Percentiles rank a stretch among this genome's conserved stretches.
Evolutionary conservation across 2,797 vertebrate genomes (phyloP).

Genomic region (Capromys pilorides): DNA sequence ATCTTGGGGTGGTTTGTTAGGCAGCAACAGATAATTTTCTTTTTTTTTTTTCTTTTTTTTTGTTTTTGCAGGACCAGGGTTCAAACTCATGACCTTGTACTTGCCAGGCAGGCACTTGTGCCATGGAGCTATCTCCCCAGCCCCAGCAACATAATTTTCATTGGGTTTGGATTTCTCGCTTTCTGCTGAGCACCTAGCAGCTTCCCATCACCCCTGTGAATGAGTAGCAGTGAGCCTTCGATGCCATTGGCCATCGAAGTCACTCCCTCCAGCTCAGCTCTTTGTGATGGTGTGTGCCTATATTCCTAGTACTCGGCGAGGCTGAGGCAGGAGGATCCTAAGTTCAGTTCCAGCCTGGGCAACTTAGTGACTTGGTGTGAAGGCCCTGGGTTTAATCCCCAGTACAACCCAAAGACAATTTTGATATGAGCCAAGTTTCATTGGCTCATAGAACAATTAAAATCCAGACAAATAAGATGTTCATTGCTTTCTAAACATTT

Average conservation of each 20-base stretch:
- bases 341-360: background rate
- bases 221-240: accelerated
- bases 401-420: background rate
- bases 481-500: background rate
- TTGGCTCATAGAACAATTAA: background rate
- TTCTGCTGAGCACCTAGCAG: background rate
- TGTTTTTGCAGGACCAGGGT: too few species aligned
- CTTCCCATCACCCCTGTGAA: too few species aligned
- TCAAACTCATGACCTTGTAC: too few species aligned
- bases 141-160: too few species aligned
- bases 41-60: too few species aligned
- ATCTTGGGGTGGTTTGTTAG: background rate
- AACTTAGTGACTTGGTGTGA: background rate
- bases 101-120: too few species aligned
- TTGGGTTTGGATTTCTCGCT: background rate
- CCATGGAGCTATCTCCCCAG: too few species aligned
- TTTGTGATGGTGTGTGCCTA: background rate
- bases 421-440: background rate
- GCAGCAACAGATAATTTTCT: background rate
- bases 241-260: background rate
- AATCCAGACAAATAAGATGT: constrained; percentile 13
- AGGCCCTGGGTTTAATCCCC: background rate
- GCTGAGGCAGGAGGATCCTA: background rate
- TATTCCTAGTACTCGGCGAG: background rate
- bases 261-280: background rate